Conservation (phyloP, 2,888 invertebrate species). For the Cyclophora albipunctata region DNA sequence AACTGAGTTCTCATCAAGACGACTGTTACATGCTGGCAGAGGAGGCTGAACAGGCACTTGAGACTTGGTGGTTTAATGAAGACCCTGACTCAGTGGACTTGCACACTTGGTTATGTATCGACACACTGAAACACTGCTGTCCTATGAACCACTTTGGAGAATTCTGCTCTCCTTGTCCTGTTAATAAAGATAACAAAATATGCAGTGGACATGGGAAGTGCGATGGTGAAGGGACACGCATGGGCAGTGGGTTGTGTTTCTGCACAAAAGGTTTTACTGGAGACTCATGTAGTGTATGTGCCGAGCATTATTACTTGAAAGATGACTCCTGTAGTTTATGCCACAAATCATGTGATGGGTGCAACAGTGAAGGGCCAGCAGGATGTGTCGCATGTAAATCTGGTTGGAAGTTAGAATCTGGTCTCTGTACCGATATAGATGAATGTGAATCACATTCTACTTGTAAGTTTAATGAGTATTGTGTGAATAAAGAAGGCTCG, state of each 20-base stretch:
- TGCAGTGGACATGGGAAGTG: conserved; percentile 88
- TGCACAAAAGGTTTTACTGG: conserved; percentile 90
- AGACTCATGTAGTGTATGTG: conserved; percentile 84
- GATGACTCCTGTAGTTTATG: conserved; percentile 84
- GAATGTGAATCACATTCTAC: conserved; percentile 79
- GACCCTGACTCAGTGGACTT: conserved; percentile 53
- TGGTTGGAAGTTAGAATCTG: conserved; percentile 84
- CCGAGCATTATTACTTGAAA: conserved; percentile 78
- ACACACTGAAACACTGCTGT: conserved; percentile 86
- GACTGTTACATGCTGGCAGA: conserved; percentile 89
- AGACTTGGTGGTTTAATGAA: conserved; percentile 92
- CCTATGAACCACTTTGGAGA: conserved; percentile 87
- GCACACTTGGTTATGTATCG: conserved; percentile 84
- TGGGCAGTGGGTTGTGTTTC: conserved; percentile 92
- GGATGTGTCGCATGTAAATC: conserved; percentile 69
- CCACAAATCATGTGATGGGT: conserved; percentile 86
- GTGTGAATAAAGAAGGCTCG: conserved; percentile 90
- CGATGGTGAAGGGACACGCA: conserved; percentile 91
- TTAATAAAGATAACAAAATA: conserved; percentile 67
- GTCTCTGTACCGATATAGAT: conserved; percentile 87
- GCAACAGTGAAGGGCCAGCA: conserved; percentile 81
- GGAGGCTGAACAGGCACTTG: conserved; percentile 85
- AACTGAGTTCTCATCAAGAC: conserved; percentile 80
- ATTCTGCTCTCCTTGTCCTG: conserved; percentile 83
- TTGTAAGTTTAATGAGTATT: conserved; percentile 83